Conservation (phyloP, 2,888 invertebrate species). For the Sepioteuthis lessoniana region DNA sequence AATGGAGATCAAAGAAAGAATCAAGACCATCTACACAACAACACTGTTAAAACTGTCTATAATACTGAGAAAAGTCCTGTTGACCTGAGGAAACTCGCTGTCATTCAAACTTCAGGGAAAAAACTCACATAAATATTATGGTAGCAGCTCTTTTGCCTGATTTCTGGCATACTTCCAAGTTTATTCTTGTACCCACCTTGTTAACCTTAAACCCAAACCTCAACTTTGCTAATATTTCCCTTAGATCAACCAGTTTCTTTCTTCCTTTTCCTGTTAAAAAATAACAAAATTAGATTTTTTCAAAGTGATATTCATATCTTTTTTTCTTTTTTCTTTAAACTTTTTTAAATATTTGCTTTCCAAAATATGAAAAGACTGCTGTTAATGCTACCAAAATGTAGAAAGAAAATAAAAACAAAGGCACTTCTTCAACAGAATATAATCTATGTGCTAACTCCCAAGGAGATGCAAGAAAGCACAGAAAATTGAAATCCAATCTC, state of each 20-base stretch:
- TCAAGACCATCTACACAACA: too few species aligned
- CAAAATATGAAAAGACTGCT: not conserved
- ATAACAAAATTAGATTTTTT: not conserved
- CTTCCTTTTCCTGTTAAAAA: not conserved
- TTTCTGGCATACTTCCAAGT: too few species aligned
- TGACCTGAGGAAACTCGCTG: too few species aligned
- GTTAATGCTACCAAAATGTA: not conserved
- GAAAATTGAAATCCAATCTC: slow-evolving; percentile 6
- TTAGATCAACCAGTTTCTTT: not conserved
- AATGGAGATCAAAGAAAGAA: too few species aligned
- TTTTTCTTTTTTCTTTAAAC: too few species aligned
- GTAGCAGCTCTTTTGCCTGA: too few species aligned
- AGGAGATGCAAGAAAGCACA: not conserved
- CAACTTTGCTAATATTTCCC: not conserved
- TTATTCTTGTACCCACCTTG: not conserved
- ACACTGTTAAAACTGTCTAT: too few species aligned
- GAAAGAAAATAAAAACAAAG: not conserved
- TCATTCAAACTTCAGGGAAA: too few species aligned
- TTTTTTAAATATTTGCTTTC: not conserved
- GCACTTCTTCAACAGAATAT: not conserved
- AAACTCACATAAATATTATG: too few species aligned
- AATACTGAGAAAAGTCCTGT: too few species aligned
- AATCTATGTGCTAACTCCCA: not conserved
- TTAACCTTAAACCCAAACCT: not conserved
- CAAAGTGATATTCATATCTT: not conserved